Evolutionary conservation across 2,797 vertebrate genomes (phyloP).

Genomic region (Sebastes diaconus): DNA sequence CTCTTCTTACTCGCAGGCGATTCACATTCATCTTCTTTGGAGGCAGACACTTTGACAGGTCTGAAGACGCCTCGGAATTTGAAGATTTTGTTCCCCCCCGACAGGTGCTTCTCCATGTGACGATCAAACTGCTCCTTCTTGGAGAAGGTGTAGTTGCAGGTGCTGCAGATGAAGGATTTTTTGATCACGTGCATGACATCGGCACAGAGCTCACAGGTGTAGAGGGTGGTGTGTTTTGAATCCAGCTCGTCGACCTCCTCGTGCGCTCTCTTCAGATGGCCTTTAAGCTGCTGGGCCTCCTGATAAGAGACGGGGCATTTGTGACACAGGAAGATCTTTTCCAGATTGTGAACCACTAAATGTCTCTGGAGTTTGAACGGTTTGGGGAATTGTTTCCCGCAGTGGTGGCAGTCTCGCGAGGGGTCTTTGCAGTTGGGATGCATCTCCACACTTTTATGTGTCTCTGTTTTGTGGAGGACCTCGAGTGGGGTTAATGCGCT

Average conservation of each 20-base stretch:
- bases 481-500: conserved; percentile 79
- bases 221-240: conserved; percentile 94
- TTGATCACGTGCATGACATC: conserved; percentile 97
- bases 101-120: conserved; percentile 97
- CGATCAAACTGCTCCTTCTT: conserved; percentile 98
- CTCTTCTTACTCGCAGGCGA: conserved; percentile 85
- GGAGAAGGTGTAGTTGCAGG: conserved; percentile 99
- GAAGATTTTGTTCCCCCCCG: conserved; percentile 88
- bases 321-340: conserved; percentile 95
- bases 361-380: conserved; percentile 99
- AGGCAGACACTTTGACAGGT: conserved; percentile 76
- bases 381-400: conserved; percentile 98
- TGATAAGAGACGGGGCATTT: conserved; percentile 93
- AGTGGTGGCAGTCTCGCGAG: conserved; percentile 98
- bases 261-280: conserved; percentile 90
- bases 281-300: conserved; percentile 89
- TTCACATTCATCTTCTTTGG: conserved; percentile 80
- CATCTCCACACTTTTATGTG: conserved; percentile 85
- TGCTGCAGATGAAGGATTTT: conserved; percentile 97
- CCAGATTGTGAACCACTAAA: conserved; percentile 95
- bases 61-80: conserved; percentile 92
- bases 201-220: conserved; percentile 96
- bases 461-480: conserved; percentile 80
- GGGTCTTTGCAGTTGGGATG: conserved; percentile 97
- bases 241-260: conserved; percentile 87